phyloP scores from a whole-genome alignment of 1,140 invertebrate genomes.

The Andrena cerasifolii region DNA sequence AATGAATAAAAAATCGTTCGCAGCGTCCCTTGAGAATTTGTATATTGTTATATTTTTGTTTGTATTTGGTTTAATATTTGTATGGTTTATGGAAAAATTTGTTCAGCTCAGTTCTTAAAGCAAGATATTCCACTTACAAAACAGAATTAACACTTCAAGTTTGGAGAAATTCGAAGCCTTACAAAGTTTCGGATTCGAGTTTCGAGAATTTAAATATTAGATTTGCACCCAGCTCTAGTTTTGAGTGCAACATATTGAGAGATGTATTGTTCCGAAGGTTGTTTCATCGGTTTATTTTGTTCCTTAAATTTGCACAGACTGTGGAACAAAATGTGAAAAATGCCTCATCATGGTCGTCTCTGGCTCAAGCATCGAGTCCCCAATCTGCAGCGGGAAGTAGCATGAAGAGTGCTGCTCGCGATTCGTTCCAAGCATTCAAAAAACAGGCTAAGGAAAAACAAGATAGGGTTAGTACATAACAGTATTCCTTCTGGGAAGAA shows the following conservation, averaged over 20 bases:
- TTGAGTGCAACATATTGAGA: not conserved
- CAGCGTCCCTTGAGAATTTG: too few species aligned
- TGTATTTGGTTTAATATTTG: too few species aligned
- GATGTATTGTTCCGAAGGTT: not conserved
- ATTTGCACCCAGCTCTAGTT: too few species aligned
- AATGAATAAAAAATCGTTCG: too few species aligned
- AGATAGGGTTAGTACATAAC: constrained; percentile 86
- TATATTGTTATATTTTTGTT: too few species aligned
- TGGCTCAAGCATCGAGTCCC: constrained; percentile 91
- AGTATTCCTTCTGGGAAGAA: not conserved
- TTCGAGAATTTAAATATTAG: too few species aligned
- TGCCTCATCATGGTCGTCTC: constrained; percentile 95
- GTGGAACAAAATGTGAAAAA: constrained; percentile 91
- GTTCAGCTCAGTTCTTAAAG: too few species aligned
- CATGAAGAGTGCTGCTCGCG: constrained; percentile 84
- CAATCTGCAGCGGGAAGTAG: constrained; percentile 83
- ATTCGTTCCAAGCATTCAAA: constrained; percentile 93
- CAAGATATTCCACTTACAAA: too few species aligned
- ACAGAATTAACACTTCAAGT: too few species aligned
- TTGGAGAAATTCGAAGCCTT: too few species aligned
- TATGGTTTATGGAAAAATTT: too few species aligned
- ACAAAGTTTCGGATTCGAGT: too few species aligned
- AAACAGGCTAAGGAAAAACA: constrained; percentile 97
- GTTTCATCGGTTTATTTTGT: not conserved
- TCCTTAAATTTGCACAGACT: constrained; percentile 63